phyloP scores from a whole-genome alignment of 2,113 vertebrate species.

The Xiphorhynchus elegans region DNA sequence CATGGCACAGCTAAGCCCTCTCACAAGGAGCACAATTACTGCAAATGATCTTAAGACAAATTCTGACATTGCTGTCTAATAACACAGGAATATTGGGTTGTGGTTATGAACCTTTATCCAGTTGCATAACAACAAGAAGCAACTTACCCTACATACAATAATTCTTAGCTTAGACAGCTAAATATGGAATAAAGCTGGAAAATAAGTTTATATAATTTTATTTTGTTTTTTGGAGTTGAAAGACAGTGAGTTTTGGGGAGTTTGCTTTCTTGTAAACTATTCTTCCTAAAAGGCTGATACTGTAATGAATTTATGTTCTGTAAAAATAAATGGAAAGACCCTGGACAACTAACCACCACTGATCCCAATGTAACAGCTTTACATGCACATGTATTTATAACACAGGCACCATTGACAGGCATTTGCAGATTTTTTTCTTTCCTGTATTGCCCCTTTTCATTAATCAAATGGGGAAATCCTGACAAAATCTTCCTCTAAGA shows the following conservation, averaged over 20 bases:
- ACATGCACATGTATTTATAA: background rate
- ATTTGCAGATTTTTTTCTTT: background rate
- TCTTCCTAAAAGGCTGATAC: background rate
- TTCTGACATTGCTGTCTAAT: background rate
- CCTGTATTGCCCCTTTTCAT: background rate
- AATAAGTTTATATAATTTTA: background rate
- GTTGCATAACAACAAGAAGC: background rate
- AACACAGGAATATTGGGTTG: background rate
- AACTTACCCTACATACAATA: background rate
- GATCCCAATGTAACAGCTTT: background rate
- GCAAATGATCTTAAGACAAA: background rate
- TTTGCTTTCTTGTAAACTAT: background rate
- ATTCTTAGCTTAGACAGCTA: background rate
- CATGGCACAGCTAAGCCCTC: background rate
- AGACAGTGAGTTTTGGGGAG: background rate
- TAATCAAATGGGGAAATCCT: background rate
- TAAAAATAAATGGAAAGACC: background rate
- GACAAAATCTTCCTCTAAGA: background rate
- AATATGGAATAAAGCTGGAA: background rate
- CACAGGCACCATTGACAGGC: background rate
- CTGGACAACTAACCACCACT: background rate
- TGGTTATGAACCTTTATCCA: background rate
- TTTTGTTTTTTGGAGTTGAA: background rate
- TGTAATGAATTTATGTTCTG: background rate
- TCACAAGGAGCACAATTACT: background rate